Percentiles rank a stretch among this genome's conserved stretches.
These are phyloP conservation scores for Lonchura striata DNA, from an alignment of 2,113 vertebrate species.

Conservation along the genomic window DNA sequence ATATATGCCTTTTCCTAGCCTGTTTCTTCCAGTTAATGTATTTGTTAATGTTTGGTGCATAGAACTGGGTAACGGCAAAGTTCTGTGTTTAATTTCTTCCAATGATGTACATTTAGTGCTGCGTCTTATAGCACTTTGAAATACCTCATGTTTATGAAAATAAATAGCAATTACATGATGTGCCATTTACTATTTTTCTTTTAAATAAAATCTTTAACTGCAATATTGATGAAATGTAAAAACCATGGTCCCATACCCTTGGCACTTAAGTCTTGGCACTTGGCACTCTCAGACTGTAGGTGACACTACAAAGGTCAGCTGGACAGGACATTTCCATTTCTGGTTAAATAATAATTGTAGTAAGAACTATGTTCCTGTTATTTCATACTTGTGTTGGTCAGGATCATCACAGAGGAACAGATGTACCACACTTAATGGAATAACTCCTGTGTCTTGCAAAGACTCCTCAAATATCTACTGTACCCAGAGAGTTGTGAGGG, in stretches of 20 bases:
- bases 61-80: slow-evolving; percentile 96
- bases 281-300: not conserved
- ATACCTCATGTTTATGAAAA: slow-evolving; percentile 99
- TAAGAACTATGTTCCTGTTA: not conserved
- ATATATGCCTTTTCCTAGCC: slow-evolving; percentile 92
- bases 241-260: not conserved
- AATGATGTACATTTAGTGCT: slow-evolving; percentile 99
- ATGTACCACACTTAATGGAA: not conserved
- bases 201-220: not conserved
- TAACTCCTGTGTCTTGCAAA: not conserved
- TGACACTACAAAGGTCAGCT: not conserved
- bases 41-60: slow-evolving; percentile 98
- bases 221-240: not conserved
- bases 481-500: not conserved
- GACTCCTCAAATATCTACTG: not conserved
- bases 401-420: not conserved
- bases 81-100: slow-evolving; percentile 88
- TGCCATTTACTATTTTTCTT: slow-evolving; percentile 56
- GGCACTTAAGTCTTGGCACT: not conserved
- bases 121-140: slow-evolving; percentile 99
- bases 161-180: slow-evolving; percentile 92
- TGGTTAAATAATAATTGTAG: not conserved
- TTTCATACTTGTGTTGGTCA: not conserved
- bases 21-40: slow-evolving; percentile 93
- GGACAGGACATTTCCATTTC: not conserved